Base-by-base conservation (phyloP, 2,113 vertebrate genomes). In the Jaculus jaculus region DNA sequence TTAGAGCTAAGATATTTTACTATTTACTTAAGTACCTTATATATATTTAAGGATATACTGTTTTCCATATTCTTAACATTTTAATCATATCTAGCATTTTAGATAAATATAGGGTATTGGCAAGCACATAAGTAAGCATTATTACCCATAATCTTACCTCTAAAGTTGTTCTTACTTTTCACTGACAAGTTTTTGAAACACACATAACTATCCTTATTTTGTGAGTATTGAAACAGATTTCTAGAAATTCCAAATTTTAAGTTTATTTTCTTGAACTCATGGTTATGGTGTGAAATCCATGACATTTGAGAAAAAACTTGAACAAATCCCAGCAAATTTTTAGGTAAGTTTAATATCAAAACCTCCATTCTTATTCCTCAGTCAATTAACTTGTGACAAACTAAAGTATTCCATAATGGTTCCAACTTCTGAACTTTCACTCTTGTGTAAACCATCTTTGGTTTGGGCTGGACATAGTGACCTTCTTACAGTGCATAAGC, bases 141-240 rank as follows among this genome's bases (percentile, higher is more conserved):
- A 78, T 60, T 90, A 78, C 17, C 61, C 21, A 75, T 28, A 75
- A 75, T 39, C 20, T 34, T 54, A 89, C 5, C 23, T 84, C 21
- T 90, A 79, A 92, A 94, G 74, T 7, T 78, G 28, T 90, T 96
- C n/a, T 84, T 24, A 86, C 28, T 96, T 63, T 94, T 86, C 21
- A 51, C 20, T 84, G 78, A 91, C 7, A 88, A 84, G 28, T 9
- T 23, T 68, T 87, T 74, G 16, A 91, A 84, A 39, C 84, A 72
- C 16, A 15, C 42, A 34, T 87, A 51, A 60, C 68, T 42, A 89
- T 83, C 21, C 30, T 80, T 90, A 85, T 51, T 90, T 91, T 94
- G 65, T 80, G 68, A 42, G 61, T 42, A 23, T 80, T 88, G 24
- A 89, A 86, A 84, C 13, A 92, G 66, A 80, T 68, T 89, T 42